phyloP scores from a whole-genome alignment of 2,113 vertebrate species.

The Symphodus melops region DNA sequence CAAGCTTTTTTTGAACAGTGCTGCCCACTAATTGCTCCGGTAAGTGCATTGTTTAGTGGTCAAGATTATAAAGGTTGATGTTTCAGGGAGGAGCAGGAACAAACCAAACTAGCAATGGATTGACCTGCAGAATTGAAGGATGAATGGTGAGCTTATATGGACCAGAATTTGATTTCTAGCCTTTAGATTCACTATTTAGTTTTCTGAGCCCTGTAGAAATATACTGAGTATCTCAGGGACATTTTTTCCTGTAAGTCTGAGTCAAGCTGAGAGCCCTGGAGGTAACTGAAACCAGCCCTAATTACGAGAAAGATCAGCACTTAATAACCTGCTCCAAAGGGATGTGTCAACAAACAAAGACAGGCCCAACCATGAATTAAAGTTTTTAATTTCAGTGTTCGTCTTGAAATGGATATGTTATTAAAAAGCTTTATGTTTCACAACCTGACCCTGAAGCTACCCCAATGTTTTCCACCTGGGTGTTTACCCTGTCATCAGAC shows the following conservation, averaged over 20 bases:
- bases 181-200: too few species aligned
- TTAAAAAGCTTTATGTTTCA: constrained; percentile 22
- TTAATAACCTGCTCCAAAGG: constrained; percentile 34
- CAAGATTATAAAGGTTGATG: too few species aligned
- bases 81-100: too few species aligned
- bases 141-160: too few species aligned
- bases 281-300: constrained; percentile 3
- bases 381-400: constrained; percentile 22
- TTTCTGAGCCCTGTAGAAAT: too few species aligned
- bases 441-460: constrained; percentile 14
- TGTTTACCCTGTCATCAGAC: constrained; percentile 36
- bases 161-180: too few species aligned
- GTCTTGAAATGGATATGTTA: constrained; percentile 27
- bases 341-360: constrained; percentile 26
- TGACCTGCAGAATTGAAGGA: too few species aligned
- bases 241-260: neutral
- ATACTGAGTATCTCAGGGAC: too few species aligned
- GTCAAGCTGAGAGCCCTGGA: neutral
- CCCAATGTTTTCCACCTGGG: constrained; percentile 8
- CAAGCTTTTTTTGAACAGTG: too few species aligned
- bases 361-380: neutral
- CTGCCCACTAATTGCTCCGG: too few species aligned
- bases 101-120: too few species aligned
- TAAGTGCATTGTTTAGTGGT: too few species aligned
- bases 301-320: constrained; percentile 13